Conservation (phyloP, 2,113 vertebrate genomes). For the Pelvicachromis taeniatus region DNA sequence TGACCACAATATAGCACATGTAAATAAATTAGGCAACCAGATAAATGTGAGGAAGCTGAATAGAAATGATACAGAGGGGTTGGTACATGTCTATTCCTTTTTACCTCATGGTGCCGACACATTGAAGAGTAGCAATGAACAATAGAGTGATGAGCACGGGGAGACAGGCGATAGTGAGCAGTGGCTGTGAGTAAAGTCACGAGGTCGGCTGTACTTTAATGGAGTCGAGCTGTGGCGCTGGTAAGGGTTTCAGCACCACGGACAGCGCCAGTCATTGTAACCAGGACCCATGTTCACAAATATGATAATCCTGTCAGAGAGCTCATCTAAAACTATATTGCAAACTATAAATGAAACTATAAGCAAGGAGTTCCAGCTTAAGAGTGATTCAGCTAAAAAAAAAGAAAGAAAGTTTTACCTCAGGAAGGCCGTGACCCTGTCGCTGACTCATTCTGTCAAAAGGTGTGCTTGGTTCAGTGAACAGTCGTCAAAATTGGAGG, state of each 20-base stretch:
- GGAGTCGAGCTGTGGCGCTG: background rate
- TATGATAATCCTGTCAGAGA: background rate
- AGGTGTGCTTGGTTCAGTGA: background rate
- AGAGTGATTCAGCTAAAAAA: background rate
- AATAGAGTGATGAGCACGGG: slow-evolving; percentile 14
- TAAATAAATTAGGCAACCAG: slow-evolving; percentile 25
- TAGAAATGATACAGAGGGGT: background rate
- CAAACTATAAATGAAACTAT: background rate
- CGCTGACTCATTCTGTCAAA: background rate
- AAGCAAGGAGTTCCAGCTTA: background rate
- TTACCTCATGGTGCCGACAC: slow-evolving; percentile 9
- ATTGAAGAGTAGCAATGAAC: slow-evolving; percentile 28
- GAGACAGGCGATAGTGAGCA: slow-evolving; percentile 21
- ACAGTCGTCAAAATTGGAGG: background rate
- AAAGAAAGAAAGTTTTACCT: background rate
- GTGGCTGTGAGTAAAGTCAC: background rate
- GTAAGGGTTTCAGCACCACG: slow-evolving; percentile 45
- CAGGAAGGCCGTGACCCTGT: background rate
- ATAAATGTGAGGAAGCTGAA: background rate
- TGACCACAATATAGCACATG: background rate
- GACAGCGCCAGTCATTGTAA: slow-evolving; percentile 16
- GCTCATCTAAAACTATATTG: background rate
- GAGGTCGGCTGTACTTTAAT: background rate
- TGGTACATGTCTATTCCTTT: slow-evolving; percentile 12
- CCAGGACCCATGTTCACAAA: background rate